Percentiles rank a stretch among this genome's conserved stretches.
Evolutionary conservation across 1,140 invertebrate species (phyloP).

Genomic region (Octopus bimaculoides): DNA sequence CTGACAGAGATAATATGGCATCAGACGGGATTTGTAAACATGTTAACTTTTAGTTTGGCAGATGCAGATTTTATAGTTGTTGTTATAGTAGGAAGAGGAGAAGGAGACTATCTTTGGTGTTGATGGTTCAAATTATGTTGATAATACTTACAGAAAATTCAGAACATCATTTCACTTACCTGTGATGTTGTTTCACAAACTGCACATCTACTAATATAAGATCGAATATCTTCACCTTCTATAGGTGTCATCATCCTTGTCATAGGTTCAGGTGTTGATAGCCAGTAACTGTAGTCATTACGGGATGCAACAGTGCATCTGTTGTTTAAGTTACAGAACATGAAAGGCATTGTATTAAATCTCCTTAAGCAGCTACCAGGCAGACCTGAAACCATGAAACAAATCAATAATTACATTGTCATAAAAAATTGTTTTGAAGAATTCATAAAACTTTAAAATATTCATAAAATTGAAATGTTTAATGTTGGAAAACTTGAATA

Average conservation of each 20-base stretch:
- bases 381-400: slow-evolving; percentile 40
- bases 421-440: too few species aligned
- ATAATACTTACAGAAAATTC: too few species aligned
- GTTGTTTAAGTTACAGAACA: slow-evolving; percentile 58
- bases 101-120: too few species aligned
- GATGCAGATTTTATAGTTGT: too few species aligned
- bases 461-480: too few species aligned
- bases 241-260: slow-evolving; percentile 53
- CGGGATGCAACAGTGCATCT: slow-evolving; percentile 54
- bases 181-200: slow-evolving; percentile 93
- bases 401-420: not conserved
- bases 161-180: slow-evolving; percentile 24
- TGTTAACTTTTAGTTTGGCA: too few species aligned
- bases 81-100: too few species aligned
- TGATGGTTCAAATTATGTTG: too few species aligned
- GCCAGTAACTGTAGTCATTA: slow-evolving; percentile 57
- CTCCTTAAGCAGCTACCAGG: slow-evolving; percentile 53
- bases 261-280: slow-evolving; percentile 55
- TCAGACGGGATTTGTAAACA: too few species aligned
- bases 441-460: too few species aligned
- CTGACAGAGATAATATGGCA: too few species aligned
- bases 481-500: too few species aligned
- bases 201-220: slow-evolving; percentile 68
- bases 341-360: slow-evolving; percentile 57
- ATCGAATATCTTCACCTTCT: slow-evolving; percentile 34